Conservation (phyloP, 1,140 invertebrate species). For the Caenorhabditis inopinata region DNA sequence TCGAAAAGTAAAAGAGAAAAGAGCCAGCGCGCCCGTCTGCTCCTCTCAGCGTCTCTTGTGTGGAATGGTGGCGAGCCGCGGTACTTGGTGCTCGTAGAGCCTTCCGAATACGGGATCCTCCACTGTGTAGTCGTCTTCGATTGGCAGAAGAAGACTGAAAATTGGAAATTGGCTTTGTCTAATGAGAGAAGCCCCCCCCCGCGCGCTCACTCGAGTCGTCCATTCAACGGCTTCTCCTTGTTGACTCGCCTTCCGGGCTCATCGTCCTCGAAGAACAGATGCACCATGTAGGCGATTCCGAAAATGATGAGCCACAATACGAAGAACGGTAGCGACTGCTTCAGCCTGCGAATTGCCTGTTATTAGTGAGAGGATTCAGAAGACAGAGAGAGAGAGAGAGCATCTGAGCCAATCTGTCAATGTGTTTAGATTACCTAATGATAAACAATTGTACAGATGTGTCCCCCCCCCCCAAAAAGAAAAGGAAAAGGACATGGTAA, state of each 20-base stretch:
- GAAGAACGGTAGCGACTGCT: conserved; percentile 13
- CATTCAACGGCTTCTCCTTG: conserved; percentile 16
- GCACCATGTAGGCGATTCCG: neutral
- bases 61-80: neutral
- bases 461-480: too few relatives aligned
- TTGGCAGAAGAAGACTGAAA: conserved; percentile 9
- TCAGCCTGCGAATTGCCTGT: neutral
- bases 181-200: too few relatives aligned
- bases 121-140: conserved; percentile 24
- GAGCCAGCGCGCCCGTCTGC: neutral
- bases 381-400: too few relatives aligned
- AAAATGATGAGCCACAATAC: conserved; percentile 9
- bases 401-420: neutral
- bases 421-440: neutral
- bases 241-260: conserved; percentile 2
- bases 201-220: neutral
- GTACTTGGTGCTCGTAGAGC: conserved; percentile 23
- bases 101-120: conserved; percentile 11
- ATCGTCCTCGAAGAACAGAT: conserved; percentile 24
- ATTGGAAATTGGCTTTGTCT: neutral
- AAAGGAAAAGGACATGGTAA: neutral
- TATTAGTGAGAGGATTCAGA: too few relatives aligned
- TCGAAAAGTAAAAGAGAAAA: neutral
- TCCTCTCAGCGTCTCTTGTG: neutral
- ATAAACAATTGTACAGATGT: conserved; percentile 34